Conservation (phyloP, 2,888 invertebrate genomes). For the Apamea anceps region DNA sequence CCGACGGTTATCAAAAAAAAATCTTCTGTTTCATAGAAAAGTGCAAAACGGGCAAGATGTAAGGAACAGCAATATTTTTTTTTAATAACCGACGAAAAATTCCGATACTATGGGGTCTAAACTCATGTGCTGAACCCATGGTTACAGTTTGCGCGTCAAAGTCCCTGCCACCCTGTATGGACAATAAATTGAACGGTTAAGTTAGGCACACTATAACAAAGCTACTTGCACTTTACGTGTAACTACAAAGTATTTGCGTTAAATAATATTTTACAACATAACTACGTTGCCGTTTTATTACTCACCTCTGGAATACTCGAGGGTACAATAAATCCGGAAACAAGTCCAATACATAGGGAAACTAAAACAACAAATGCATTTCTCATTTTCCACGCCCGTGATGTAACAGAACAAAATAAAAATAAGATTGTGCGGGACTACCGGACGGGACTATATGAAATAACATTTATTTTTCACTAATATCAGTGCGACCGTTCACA, state of each 20-base stretch:
- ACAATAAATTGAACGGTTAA: not conserved
- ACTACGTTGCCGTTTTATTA: constrained; percentile 51
- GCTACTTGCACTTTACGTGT: constrained; percentile 4
- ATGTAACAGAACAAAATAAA: constrained; percentile 49
- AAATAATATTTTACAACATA: constrained; percentile 43
- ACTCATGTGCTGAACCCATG: too few relatives aligned
- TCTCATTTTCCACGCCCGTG: constrained; percentile 74
- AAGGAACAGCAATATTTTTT: too few relatives aligned
- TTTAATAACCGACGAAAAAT: too few relatives aligned
- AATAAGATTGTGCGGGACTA: constrained; percentile 30
- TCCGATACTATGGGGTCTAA: too few relatives aligned
- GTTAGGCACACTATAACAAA: not conserved
- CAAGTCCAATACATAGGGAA: constrained; percentile 75
- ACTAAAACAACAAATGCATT: constrained; percentile 77
- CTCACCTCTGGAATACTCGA: constrained; percentile 76
- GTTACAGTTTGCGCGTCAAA: too few relatives aligned
- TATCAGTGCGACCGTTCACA: constrained; percentile 19
- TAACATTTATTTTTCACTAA: constrained; percentile 36
- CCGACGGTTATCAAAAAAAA: too few relatives aligned
- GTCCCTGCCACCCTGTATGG: too few relatives aligned
- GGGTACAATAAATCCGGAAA: constrained; percentile 77
- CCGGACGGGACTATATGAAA: constrained; percentile 13
- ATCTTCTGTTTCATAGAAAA: too few relatives aligned
- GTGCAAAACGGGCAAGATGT: too few relatives aligned
- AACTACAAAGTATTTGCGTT: constrained; percentile 1